Conservation (phyloP, 2,888 invertebrate species). For the Amiota communis region DNA sequence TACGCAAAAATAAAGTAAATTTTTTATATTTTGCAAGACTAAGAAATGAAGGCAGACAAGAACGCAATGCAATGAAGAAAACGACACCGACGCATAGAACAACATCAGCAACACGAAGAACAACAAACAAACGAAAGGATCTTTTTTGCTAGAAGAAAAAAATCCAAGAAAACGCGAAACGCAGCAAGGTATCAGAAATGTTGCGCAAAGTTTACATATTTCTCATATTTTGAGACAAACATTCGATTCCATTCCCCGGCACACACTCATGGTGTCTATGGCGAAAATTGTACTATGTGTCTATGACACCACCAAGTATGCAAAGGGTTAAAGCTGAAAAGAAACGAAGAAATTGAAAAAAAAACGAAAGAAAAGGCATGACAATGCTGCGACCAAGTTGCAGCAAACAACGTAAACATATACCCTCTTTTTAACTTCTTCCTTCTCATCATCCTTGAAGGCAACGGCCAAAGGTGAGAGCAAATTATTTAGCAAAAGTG, state of each 20-base stretch:
- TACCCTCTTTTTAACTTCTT: no score
- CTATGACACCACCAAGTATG: neutral
- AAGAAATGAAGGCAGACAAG: no score
- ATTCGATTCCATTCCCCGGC: neutral
- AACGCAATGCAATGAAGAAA: neutral
- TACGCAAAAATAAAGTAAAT: conserved; percentile 3
- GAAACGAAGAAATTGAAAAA: conserved; percentile 3
- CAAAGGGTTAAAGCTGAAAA: conserved; percentile 17
- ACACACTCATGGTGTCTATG: no score
- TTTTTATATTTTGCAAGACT: neutral
- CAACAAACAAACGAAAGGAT: neutral
- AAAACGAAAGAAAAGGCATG: neutral
- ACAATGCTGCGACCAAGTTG: conserved; percentile 52
- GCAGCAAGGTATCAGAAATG: conserved; percentile 28
- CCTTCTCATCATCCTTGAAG: no score
- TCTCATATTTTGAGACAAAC: conserved; percentile 64
- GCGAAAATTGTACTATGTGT: no score
- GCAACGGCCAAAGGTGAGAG: conserved; percentile 40
- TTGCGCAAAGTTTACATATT: conserved; percentile 68
- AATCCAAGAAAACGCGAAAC: no score
- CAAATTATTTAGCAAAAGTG: conserved; percentile 58
- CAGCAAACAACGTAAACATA: no score
- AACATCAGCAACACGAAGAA: neutral
- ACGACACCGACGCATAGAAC: neutral
- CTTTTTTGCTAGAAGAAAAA: neutral